Evolutionary conservation across 2,113 vertebrate genomes (phyloP).

Genomic region (Odontophorus gujanensis): DNA sequence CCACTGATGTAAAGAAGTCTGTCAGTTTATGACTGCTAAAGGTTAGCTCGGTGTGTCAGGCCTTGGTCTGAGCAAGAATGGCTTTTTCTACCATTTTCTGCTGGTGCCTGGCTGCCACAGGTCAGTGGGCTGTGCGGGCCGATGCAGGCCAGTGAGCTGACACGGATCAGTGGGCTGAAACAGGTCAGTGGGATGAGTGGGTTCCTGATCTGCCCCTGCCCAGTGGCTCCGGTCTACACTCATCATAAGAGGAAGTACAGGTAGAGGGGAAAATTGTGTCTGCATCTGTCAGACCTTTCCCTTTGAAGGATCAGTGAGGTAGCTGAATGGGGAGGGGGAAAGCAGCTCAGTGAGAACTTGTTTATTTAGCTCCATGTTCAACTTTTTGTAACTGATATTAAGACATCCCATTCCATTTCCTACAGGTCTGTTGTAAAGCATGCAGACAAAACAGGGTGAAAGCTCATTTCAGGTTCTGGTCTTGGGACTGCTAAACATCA

Average conservation of each 20-base stretch:
- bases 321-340: not conserved
- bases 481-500: not conserved
- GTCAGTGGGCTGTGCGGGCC: not conserved
- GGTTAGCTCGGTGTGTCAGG: not conserved
- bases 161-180: slow-evolving; percentile 2
- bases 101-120: not conserved
- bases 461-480: not conserved
- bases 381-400: not conserved
- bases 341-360: not conserved
- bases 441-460: not conserved
- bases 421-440: not conserved
- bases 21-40: not conserved
- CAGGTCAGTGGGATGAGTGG: not conserved
- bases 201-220: not conserved
- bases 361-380: not conserved
- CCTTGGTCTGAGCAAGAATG: not conserved
- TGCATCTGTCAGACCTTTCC: not conserved
- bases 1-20: not conserved
- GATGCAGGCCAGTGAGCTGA: not conserved
- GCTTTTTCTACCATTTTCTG: not conserved
- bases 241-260: not conserved
- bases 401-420: not conserved
- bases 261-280: not conserved
- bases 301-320: not conserved
- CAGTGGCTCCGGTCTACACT: not conserved